These are phyloP conservation scores for Synergus umbraculus DNA, from an alignment of 2,888 invertebrate genomes.

Conservation along the genomic window DNA sequence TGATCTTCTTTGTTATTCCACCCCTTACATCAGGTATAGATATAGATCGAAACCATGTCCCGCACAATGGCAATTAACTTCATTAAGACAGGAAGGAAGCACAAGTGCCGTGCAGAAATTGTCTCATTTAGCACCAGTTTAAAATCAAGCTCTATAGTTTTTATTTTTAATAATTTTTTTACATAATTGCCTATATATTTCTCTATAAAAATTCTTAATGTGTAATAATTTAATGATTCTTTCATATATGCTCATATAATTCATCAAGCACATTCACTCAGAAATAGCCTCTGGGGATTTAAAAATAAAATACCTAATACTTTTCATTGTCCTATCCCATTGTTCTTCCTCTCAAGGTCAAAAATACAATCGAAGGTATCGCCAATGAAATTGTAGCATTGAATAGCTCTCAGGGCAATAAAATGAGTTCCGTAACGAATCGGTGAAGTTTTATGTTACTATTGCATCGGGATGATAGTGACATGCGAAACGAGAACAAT, in stretches of 20 bases:
- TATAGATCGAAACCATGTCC: not conserved
- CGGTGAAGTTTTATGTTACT: not conserved
- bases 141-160: not conserved
- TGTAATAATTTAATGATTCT: not conserved
- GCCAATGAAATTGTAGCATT: not conserved
- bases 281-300: too few species aligned
- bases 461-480: slow-evolving; percentile 7
- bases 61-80: not conserved
- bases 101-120: not conserved
- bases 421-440: not conserved
- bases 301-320: too few species aligned
- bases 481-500: slow-evolving; percentile 44
- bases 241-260: not conserved
- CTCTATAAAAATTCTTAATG: not conserved
- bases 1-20: not conserved
- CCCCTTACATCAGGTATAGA: not conserved
- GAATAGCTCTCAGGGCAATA: not conserved
- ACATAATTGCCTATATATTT: too few species aligned
- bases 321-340: not conserved
- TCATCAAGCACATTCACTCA: too few species aligned
- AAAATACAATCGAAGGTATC: not conserved
- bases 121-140: not conserved
- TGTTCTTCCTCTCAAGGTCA: not conserved
- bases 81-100: not conserved
- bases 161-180: too few species aligned